Percentiles rank a stretch among this genome's conserved stretches.
These are phyloP conservation scores for Hippocampus guttulatus DNA, from an alignment of 2,113 vertebrate species.

Conservation along the genomic window DNA sequence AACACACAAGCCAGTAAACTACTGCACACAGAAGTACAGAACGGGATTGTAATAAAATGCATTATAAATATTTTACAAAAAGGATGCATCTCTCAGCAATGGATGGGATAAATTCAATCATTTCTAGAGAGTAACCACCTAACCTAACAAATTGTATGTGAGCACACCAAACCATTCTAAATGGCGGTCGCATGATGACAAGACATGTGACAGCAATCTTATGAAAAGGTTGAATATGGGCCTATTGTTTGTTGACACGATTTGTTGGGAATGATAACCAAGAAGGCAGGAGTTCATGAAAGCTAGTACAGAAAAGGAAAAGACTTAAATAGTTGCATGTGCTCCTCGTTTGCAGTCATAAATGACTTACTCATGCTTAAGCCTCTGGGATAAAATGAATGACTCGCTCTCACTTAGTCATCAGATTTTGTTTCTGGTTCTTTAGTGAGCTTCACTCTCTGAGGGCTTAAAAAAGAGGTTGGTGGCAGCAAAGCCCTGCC, in stretches of 20 bases:
- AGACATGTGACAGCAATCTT: not conserved
- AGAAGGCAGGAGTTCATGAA: not conserved
- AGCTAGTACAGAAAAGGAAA: not conserved
- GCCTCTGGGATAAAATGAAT: slow-evolving; percentile 5
- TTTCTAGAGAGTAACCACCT: not conserved
- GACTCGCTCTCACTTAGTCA: slow-evolving; percentile 5
- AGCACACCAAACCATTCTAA: not conserved
- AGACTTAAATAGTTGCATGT: not conserved
- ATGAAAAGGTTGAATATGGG: not conserved
- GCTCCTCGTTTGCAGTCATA: slow-evolving; percentile 3
- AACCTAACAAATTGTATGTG: not conserved
- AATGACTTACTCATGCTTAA: slow-evolving; percentile 7
- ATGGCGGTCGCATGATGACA: not conserved
- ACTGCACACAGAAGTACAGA: not conserved
- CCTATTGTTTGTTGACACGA: not conserved
- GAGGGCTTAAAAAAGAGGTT: slow-evolving; percentile 9
- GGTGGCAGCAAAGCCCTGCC: slow-evolving; percentile 20
- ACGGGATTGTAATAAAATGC: not conserved
- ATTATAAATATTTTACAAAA: not conserved
- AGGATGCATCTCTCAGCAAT: not conserved
- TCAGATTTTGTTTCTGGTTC: slow-evolving; percentile 9
- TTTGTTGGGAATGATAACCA: not conserved
- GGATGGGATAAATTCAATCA: not conserved
- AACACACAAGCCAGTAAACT: not conserved
- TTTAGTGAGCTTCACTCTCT: slow-evolving; percentile 10